Evolutionary conservation across 2,888 invertebrate species (phyloP).

Genomic region (Parnassius smintheus): DNA sequence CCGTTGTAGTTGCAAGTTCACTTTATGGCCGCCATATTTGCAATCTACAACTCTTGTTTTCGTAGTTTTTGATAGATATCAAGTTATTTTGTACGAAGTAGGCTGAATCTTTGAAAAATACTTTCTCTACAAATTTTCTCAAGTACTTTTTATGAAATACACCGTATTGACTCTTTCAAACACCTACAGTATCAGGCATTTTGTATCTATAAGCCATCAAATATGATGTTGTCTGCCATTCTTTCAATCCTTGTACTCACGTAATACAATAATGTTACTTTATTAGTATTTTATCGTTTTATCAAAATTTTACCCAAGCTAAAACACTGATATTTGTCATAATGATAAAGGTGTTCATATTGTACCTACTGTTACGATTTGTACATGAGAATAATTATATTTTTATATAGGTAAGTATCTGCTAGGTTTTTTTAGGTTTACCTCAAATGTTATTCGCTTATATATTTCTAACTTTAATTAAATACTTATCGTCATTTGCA

Average conservation of each 20-base stretch:
- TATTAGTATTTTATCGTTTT: not conserved
- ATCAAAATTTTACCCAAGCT: not conserved
- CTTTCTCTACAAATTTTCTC: not conserved
- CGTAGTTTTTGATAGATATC: slow-evolving; percentile 46
- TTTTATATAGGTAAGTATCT: too few species aligned
- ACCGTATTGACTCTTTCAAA: too few species aligned
- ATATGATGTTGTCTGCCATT: slow-evolving; percentile 25
- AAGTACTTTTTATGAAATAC: too few species aligned
- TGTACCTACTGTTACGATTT: too few species aligned
- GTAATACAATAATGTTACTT: slow-evolving; percentile 16
- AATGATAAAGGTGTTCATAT: too few species aligned
- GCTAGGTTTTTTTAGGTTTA: too few species aligned
- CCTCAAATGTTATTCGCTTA: too few species aligned
- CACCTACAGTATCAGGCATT: slow-evolving; percentile 13
- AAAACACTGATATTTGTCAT: not conserved
- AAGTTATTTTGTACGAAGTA: slow-evolving; percentile 22
- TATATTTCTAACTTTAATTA: too few species aligned
- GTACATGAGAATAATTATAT: too few species aligned
- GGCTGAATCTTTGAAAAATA: not conserved
- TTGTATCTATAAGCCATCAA: slow-evolving; percentile 15
- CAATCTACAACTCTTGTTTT: slow-evolving; percentile 72
- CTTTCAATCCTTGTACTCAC: slow-evolving; percentile 21
- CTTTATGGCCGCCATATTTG: slow-evolving; percentile 78
- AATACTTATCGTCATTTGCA: too few species aligned
- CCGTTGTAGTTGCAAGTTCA: slow-evolving; percentile 69